A percentile compares a stretch with the other conserved stretches of the same genome.
These are phyloP conservation scores for Esperia sulphurella DNA, from an alignment of 2,888 invertebrate genomes.

Conservation along the genomic window DNA sequence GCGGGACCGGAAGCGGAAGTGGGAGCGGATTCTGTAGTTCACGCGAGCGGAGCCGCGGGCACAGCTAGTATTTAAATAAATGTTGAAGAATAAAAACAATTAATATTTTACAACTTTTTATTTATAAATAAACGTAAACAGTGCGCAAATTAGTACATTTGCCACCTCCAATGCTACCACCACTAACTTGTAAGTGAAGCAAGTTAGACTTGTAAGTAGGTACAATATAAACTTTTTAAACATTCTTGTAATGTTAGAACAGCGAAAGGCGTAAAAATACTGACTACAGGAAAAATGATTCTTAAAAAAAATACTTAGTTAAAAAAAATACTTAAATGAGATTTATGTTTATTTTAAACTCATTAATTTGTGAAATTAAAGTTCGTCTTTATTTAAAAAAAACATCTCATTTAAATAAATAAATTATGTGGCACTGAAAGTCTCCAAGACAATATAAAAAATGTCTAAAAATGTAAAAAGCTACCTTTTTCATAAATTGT, in stretches of 20 bases:
- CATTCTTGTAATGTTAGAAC: background rate
- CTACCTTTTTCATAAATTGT: constrained; percentile 43
- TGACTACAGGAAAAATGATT: background rate
- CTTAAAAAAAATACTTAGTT: background rate
- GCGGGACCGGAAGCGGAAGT: too few relatives aligned
- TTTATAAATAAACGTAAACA: constrained; percentile 64
- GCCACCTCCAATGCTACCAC: constrained; percentile 4
- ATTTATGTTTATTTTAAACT: too few relatives aligned
- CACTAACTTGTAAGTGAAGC: constrained; percentile 1
- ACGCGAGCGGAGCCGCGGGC: too few relatives aligned
- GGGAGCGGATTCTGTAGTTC: too few relatives aligned
- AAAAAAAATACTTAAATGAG: too few relatives aligned
- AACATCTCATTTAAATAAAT: constrained; percentile 15
- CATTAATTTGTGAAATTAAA: too few relatives aligned
- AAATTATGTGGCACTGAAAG: constrained; percentile 61
- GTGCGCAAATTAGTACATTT: constrained; percentile 63
- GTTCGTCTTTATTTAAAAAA: background rate
- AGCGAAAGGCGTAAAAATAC: background rate
- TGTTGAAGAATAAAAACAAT: background rate
- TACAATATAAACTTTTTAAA: background rate
- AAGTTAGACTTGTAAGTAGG: background rate
- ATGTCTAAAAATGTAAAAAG: constrained; percentile 27
- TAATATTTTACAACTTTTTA: constrained; percentile 6
- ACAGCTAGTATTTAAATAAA: too few relatives aligned
- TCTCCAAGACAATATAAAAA: constrained; percentile 8